phyloP scores from a whole-genome alignment of 2,113 vertebrate species.

The Verasper variegatus region DNA sequence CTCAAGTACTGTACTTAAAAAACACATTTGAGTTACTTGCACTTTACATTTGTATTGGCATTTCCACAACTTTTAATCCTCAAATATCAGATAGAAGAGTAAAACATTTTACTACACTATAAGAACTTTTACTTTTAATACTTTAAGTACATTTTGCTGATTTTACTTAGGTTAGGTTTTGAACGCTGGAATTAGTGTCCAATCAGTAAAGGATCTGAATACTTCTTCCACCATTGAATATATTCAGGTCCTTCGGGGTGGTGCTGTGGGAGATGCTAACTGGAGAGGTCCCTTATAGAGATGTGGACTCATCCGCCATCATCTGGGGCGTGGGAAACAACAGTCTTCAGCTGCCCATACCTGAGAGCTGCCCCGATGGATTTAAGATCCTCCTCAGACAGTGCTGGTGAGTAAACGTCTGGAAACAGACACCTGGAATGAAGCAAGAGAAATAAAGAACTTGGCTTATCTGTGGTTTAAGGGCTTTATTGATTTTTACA shows the following conservation, averaged over 20 bases:
- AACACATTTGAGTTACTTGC: too few relatives aligned
- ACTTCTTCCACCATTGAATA: neutral
- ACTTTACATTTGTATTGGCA: too few relatives aligned
- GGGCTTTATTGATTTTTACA: constrained; percentile 53
- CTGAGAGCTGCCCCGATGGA: constrained; percentile 95
- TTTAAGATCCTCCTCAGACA: constrained; percentile 97
- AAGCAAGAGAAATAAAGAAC: constrained; percentile 1
- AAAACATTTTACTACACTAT: too few relatives aligned
- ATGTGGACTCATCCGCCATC: constrained; percentile 97
- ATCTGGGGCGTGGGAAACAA: constrained; percentile 99
- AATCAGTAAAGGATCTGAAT: neutral
- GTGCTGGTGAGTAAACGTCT: constrained; percentile 89
- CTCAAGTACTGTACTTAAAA: too few relatives aligned
- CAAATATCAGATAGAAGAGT: too few relatives aligned
- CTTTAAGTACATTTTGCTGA: too few relatives aligned
- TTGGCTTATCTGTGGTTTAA: constrained; percentile 29
- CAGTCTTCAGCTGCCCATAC: constrained; percentile 95
- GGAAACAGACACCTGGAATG: constrained; percentile 14
- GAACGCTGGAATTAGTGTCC: neutral
- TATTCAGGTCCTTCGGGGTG: constrained; percentile 82
- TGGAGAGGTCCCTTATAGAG: constrained; percentile 96
- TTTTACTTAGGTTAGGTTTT: too few relatives aligned
- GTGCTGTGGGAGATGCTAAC: constrained; percentile 98
- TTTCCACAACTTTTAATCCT: too few relatives aligned
- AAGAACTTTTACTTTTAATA: too few relatives aligned